Evolutionary conservation across 92 coral and sea anemone genomes (phyloP).

Genomic region (Scolanthus callimorphus): DNA sequence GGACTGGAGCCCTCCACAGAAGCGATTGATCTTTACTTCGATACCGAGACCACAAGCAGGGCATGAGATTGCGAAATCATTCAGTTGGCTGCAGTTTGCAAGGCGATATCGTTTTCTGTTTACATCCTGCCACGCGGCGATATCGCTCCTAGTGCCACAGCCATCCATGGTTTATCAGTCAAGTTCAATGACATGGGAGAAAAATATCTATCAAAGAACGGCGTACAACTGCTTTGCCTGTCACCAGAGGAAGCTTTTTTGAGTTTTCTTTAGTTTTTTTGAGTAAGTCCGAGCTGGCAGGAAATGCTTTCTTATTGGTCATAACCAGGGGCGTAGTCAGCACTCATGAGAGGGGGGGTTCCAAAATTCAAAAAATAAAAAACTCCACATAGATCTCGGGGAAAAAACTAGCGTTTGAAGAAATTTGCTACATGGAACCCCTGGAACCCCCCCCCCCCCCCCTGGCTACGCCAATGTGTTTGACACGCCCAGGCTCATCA

Average conservation of each 20-base stretch:
- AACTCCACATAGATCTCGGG: no score
- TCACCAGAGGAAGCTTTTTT: slow-evolving; percentile 2
- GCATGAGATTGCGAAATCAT: slow-evolving; percentile 12
- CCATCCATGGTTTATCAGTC: slow-evolving; percentile 6
- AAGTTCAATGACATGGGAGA: slow-evolving; percentile 2
- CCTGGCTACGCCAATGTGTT: slow-evolving; percentile 9
- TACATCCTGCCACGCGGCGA: slow-evolving; percentile 2
- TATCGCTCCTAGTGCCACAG: slow-evolving; percentile 12
- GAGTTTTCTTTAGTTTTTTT: slow-evolving; percentile 6
- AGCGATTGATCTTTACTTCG: background rate
- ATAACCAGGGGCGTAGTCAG: no score
- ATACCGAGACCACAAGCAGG: slow-evolving; percentile 18
- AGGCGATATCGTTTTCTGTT: background rate
- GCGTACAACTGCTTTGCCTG: slow-evolving; percentile 1
- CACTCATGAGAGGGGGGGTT: no score
- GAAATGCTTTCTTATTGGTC: slow-evolving; percentile 18
- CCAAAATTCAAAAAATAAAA: no score
- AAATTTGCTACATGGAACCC: no score
- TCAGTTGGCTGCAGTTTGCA: slow-evolving; percentile 10
- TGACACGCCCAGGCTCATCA: slow-evolving; percentile 22
- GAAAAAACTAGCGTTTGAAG: no score
- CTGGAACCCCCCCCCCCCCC: no score
- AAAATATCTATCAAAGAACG: slow-evolving; percentile 5
- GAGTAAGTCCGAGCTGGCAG: background rate
- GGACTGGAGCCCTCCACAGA: no score